Evolutionary conservation across 2,113 vertebrate species (phyloP).

Genomic region (Tiliqua scincoides): DNA sequence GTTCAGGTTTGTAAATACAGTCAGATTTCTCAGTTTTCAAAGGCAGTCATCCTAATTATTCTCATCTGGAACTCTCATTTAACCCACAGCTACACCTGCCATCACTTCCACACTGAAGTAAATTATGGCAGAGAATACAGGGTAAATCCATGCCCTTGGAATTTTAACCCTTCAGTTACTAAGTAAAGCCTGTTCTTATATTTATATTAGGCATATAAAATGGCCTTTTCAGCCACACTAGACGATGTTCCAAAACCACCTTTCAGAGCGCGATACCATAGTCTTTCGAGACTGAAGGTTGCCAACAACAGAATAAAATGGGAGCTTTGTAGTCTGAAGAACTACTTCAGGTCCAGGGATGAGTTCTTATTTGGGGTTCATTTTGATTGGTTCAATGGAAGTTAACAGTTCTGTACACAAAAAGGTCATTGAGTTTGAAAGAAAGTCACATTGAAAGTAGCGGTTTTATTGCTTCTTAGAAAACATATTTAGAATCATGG

Average conservation of each 20-base stretch:
- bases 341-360: background rate
- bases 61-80: no score
- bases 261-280: no score
- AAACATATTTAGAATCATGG: no score
- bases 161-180: background rate
- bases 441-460: background rate
- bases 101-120: background rate
- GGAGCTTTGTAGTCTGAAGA: background rate
- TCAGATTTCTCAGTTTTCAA: no score
- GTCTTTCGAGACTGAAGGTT: no score
- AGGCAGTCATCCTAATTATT: no score
- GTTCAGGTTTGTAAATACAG: background rate
- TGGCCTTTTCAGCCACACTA: no score
- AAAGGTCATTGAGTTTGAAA: background rate
- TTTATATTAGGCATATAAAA: background rate
- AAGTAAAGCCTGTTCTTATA: background rate
- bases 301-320: no score
- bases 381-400: background rate
- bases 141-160: background rate
- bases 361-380: background rate
- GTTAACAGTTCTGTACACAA: background rate
- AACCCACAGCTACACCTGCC: no score
- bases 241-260: no score
- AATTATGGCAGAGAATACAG: background rate
- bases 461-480: background rate